Conservation (phyloP, 2,113 vertebrate genomes). For the Chlamydotis undulata region DNA sequence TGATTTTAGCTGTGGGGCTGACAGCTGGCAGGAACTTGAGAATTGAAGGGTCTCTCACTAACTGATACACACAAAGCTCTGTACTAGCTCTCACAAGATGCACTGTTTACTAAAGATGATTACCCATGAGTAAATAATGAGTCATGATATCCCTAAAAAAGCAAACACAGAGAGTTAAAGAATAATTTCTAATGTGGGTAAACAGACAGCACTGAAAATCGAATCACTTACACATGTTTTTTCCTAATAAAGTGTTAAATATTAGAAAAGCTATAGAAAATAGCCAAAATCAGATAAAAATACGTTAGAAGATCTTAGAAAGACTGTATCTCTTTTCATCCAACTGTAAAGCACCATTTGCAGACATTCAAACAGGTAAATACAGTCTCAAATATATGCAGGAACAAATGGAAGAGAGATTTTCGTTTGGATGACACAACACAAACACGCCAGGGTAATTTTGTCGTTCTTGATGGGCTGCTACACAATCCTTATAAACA, state of each 20-base stretch:
- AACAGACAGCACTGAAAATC: slow-evolving; percentile 20
- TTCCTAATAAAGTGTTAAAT: slow-evolving; percentile 7
- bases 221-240: not conserved
- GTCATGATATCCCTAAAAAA: slow-evolving; percentile 59
- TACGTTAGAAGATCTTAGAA: not conserved
- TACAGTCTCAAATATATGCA: not conserved
- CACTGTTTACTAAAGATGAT: slow-evolving; percentile 52
- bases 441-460: not conserved
- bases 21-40: slow-evolving; percentile 13
- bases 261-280: not conserved
- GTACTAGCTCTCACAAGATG: slow-evolving; percentile 50
- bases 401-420: not conserved
- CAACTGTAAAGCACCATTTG: not conserved
- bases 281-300: not conserved
- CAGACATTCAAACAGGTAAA: not conserved
- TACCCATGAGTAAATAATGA: slow-evolving; percentile 64
- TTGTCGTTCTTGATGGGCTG: not conserved
- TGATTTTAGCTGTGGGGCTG: not conserved
- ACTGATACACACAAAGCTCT: slow-evolving; percentile 27
- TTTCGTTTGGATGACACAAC: not conserved
- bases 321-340: not conserved
- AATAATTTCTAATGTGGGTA: slow-evolving; percentile 29
- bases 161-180: slow-evolving; percentile 59
- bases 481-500: not conserved
- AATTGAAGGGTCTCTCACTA: not conserved